Percentiles rank a stretch among this genome's conserved stretches.
These are phyloP conservation scores for Cheilosia pagana DNA, from an alignment of 2,888 invertebrate species.

Conservation along the genomic window DNA sequence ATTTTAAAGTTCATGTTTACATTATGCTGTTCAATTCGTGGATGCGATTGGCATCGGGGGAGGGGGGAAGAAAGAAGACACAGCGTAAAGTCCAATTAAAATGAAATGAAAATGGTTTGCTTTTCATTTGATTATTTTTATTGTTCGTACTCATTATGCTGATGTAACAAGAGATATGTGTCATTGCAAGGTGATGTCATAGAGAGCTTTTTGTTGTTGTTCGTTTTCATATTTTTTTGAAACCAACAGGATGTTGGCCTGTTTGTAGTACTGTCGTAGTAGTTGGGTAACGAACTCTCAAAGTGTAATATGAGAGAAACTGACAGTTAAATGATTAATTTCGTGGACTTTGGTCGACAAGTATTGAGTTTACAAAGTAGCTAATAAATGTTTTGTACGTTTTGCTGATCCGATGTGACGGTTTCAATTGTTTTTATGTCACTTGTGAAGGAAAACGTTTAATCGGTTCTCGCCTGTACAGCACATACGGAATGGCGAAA, in stretches of 20 bases:
- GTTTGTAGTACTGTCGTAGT: constrained; percentile 12
- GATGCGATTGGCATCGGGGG: not conserved
- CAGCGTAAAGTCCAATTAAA: constrained; percentile 11
- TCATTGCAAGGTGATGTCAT: constrained; percentile 67
- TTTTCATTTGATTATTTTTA: constrained; percentile 50
- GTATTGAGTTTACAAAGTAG: not conserved
- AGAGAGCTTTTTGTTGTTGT: constrained; percentile 10
- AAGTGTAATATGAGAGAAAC: constrained; percentile 13
- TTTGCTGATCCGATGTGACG: not conserved
- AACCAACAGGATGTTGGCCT: constrained; percentile 62
- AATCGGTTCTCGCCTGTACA: no score
- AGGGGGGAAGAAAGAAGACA: not conserved
- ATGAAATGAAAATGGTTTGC: constrained; percentile 52
- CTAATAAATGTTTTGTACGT: no score
- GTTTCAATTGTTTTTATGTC: not conserved
- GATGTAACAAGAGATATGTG: constrained; percentile 71
- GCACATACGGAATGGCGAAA: no score
- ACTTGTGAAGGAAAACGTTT: not conserved
- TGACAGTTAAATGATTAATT: constrained; percentile 28
- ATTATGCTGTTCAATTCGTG: constrained; percentile 18
- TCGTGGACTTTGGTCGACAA: constrained; percentile 10
- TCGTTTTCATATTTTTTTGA: constrained; percentile 10
- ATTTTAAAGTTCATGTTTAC: constrained; percentile 37
- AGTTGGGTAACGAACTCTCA: constrained; percentile 19
- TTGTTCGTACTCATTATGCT: constrained; percentile 43